Evolutionary conservation across 2,888 invertebrate species (phyloP).

Genomic region (Drosophila paramelanica): DNA sequence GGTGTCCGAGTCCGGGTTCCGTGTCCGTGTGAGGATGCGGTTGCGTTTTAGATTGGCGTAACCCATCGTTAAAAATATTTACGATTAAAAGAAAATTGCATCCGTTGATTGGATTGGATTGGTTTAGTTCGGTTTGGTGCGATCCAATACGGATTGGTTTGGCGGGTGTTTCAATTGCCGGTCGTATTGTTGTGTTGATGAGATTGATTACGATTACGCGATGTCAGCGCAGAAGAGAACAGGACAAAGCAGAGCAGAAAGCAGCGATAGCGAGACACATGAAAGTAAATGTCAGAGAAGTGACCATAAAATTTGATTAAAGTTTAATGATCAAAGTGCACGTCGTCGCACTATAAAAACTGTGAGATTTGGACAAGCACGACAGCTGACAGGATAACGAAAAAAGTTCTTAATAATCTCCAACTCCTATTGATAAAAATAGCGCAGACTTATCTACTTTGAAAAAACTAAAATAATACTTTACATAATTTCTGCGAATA

Average conservation of each 20-base stretch:
- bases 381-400: background rate
- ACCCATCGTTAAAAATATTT: constrained; percentile 72
- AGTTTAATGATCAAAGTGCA: constrained; percentile 59
- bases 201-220: constrained; percentile 74
- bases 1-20: constrained; percentile 10
- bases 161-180: constrained; percentile 33
- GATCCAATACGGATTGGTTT: constrained; percentile 20
- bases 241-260: constrained; percentile 9
- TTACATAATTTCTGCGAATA: too few species aligned
- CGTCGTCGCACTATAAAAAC: constrained; percentile 45
- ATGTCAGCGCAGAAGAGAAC: constrained; percentile 10
- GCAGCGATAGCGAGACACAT: constrained; percentile 54
- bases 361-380: background rate
- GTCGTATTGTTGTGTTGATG: constrained; percentile 72
- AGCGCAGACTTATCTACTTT: background rate
- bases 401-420: background rate
- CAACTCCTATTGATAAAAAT: background rate
- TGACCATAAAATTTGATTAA: constrained; percentile 73
- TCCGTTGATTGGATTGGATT: constrained; percentile 76
- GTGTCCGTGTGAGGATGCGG: constrained; percentile 57
- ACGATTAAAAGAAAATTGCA: constrained; percentile 80
- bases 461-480: too few species aligned
- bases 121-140: constrained; percentile 50
- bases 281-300: constrained; percentile 65
- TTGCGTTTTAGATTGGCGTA: constrained; percentile 70